Base-by-base conservation (phyloP, 2,797 vertebrate species). In the Staurois parvus region DNA sequence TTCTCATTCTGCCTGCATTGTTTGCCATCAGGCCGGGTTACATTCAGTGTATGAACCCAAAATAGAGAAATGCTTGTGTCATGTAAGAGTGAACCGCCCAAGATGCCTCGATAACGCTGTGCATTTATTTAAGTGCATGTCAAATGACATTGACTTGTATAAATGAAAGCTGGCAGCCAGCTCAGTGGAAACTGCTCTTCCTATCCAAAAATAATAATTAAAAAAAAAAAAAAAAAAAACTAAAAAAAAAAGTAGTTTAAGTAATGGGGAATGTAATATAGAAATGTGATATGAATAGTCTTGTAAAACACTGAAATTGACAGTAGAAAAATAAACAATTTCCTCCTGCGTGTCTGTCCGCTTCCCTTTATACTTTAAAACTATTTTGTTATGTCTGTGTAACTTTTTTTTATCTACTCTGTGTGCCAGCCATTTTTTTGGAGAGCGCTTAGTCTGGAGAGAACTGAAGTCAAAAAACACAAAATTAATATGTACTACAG, bases 1-100 rank as follows among this genome's bases (percentile, higher is more conserved):
- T 82, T 86, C 42, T 82, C 29, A 45, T 72, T 76, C 48, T 1
- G 45, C n/a, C 67, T 69, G 66, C 30, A 59, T 85, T 85, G 76
- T 72, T 64, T 79, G 76, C 19, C 48, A 34, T 56, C 37, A 4
- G 64, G 37, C 72, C 30, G 30, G 72, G 59, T 75, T 75, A 26
- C 59, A 28, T 32, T 26, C 37, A 70, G 67, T 80, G 29, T 30
- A 56, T 29, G 40, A 62, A 59, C 26, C 48, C 24, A 72, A 62
- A 72, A 72, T 62, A 37, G 40, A 59, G 6, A 37, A 70, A 72
- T 34, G 12, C n/a, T 28, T 8, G 11, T 73, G 72, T 73, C 72
- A 28, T 15, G 40, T 48, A 48, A 73, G 72, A 26, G 48, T 3
- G 12, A 73, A 29, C n/a, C n/a, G n/a, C 21, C 79, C n/a, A 28